Base-by-base conservation (phyloP, 1,140 invertebrate species). In the Acromyrmex charruanus region DNA sequence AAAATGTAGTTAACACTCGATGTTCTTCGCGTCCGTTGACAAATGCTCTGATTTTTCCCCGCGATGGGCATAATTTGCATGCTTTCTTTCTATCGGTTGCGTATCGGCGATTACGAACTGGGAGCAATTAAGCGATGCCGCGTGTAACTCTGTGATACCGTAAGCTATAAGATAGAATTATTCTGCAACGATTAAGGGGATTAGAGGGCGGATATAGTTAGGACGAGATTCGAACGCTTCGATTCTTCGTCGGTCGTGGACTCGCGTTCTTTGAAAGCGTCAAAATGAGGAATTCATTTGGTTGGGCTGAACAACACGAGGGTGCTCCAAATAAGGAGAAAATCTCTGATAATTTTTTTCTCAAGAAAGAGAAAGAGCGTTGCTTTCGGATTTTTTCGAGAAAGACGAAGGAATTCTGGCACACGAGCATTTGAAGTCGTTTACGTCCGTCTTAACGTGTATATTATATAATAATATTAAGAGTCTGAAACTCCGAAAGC, bases 71-170 rank as follows among this genome's bases (percentile, higher is more conserved):
- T 63, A 51, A 18, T 80, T 90, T 59, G 68, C 72, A 25, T 77
- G 77, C 77, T 81, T 88, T 68, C 65, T 71, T 88, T 87, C 53
- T 90, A 82, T 90, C 72, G 75, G 79, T 90, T 89, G n/a, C 75
- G 77, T 74, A 74, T 87, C 69, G 59, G 66, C 88, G 89, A 85
- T 90, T 87, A 87, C 88, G 84, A 92, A 89, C 87, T 89, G 91
- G 89, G 92, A 92, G 90, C 92, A 92, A 92, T 86, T 86, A 88
- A 90, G 90, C 74, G 91, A 93, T 94, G 94, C 93, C 93, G 93
- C 92, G 92, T 94, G 93, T 94, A 94, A 94, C 91, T 95, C 94
- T 95, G 94, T 95, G 94, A 95, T 95, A 95, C 90, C 91, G 92
- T 95, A 95, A 91, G 93, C 90, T 93, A 92, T 94, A 95, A 95